Base-by-base conservation (phyloP, 2,888 invertebrate species). In the Rutpela maculata region DNA sequence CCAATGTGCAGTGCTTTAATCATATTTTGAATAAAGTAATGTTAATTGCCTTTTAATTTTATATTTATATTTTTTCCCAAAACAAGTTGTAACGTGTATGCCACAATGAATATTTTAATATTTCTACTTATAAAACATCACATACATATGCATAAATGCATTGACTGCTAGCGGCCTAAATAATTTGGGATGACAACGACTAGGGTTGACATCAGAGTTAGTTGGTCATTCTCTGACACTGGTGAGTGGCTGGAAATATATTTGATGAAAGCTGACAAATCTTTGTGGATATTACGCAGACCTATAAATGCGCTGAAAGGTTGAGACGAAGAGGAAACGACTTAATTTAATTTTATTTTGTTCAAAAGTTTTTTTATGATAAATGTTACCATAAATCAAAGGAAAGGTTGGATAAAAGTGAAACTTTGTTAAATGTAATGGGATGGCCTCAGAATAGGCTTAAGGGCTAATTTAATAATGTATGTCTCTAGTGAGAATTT, bases 301-400 rank as follows among this genome's bases (percentile, higher is more conserved):
- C 5, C 15, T 31, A n/a, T 6, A 5, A 26, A 26, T 15, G 11
- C 17, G 38, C 15, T 50, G 50, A 50, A 50, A 50, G n/a, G 50
- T 50, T n/a, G n/a, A 50, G n/a, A 6, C 11, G 63, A 10, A 63
- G 38, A 63, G 38, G 38, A 38, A 15, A 38, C 10, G 63, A 17
- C 18, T 63, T 63, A 63, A 63, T 63, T 63, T 63, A 38, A 63
- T 63, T 38, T 63, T 17, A 63, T 63, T 63, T 38, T 38, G n/a
- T 38, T 22, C 63, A 63, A 63, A 63, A 63, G 35, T 63, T 63
- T 63, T 62, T 62, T 38, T 38, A 38, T 63, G 63, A 63, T 63
- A 18, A 63, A 63, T 63, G 63, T 63, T n/a, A 19, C 38, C 63
- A 38, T 63, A 63, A 63, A 63, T 63, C 38, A 63, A 63, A 38